Percentiles rank a stretch among this genome's conserved stretches.
phyloP scores from a whole-genome alignment of 2,888 invertebrate species.

The Caenorhabditis sp. region DNA sequence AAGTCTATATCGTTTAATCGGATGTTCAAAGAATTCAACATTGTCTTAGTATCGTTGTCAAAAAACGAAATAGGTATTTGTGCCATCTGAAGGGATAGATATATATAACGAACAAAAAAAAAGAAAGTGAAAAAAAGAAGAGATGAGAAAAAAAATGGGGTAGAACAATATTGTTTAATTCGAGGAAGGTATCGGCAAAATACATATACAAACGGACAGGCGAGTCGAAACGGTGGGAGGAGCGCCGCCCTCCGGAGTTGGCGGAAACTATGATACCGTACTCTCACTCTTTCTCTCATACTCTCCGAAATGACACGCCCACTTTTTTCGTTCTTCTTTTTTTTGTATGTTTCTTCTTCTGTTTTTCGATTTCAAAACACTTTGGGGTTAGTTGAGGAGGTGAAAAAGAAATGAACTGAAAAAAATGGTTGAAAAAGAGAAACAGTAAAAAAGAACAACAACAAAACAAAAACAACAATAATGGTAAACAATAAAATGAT shows the following conservation, averaged over 20 bases:
- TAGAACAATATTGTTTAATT: constrained; percentile 1
- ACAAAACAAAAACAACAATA: background rate
- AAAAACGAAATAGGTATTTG: constrained; percentile 54
- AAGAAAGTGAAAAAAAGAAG: background rate
- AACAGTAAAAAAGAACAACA: background rate
- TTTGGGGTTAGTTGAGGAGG: background rate
- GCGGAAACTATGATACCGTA: constrained; percentile 42
- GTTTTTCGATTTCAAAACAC: constrained; percentile 1
- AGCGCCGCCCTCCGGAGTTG: constrained; percentile 11
- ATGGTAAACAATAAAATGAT: constrained; percentile 2
- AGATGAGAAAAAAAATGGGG: constrained; percentile 7
- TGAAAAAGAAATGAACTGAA: constrained; percentile 1
- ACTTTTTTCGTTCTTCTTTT: background rate
- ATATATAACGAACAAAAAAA: too few relatives aligned
- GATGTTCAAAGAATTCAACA: constrained; percentile 61
- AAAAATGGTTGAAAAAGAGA: background rate
- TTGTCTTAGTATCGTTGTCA: constrained; percentile 61
- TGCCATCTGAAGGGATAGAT: too few relatives aligned
- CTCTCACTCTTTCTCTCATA: background rate
- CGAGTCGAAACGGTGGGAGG: constrained; percentile 26
- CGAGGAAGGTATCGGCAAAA: constrained; percentile 1
- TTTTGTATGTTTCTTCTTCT: background rate
- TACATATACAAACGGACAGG: constrained; percentile 18
- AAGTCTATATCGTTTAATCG: constrained; percentile 68
- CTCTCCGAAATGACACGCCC: constrained; percentile 2